Evolutionary conservation across 2,113 vertebrate genomes (phyloP).

Genomic region (Sprattus sprattus): DNA sequence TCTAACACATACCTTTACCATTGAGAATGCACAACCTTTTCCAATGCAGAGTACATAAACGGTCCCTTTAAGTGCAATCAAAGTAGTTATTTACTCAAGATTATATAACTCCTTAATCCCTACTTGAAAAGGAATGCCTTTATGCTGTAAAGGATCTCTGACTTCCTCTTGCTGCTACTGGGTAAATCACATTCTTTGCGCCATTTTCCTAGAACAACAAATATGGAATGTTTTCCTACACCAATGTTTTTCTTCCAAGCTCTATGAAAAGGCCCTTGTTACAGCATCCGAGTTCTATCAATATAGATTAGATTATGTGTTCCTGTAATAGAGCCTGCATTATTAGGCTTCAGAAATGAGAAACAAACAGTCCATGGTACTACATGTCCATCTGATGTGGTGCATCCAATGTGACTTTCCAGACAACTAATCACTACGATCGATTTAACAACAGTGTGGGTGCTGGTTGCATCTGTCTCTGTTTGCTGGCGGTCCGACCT

Average conservation of each 20-base stretch:
- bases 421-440: neutral
- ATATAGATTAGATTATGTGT: slow-evolving; percentile 6
- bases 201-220: slow-evolving; percentile 13
- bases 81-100: slow-evolving; percentile 12
- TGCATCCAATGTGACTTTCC: neutral
- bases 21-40: neutral
- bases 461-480: slow-evolving; percentile 5
- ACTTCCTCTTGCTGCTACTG: neutral
- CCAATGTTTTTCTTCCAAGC: neutral
- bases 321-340: neutral
- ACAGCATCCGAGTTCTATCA: neutral
- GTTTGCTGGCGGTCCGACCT: slow-evolving; percentile 31
- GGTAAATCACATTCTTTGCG: slow-evolving; percentile 12
- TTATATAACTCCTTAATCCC: slow-evolving; percentile 14
- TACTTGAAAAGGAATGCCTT: neutral
- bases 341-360: neutral
- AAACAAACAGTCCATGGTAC: neutral
- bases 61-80: slow-evolving; percentile 18
- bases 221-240: slow-evolving; percentile 16
- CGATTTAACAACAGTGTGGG: neutral
- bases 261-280: slow-evolving; percentile 10
- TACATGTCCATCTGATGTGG: neutral
- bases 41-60: neutral
- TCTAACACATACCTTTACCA: neutral
- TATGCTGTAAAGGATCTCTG: neutral